A percentile compares a stretch with the other conserved stretches of the same genome.
Evolutionary conservation across 2,797 vertebrate species (phyloP).

Genomic region (Anguilla marmorata): DNA sequence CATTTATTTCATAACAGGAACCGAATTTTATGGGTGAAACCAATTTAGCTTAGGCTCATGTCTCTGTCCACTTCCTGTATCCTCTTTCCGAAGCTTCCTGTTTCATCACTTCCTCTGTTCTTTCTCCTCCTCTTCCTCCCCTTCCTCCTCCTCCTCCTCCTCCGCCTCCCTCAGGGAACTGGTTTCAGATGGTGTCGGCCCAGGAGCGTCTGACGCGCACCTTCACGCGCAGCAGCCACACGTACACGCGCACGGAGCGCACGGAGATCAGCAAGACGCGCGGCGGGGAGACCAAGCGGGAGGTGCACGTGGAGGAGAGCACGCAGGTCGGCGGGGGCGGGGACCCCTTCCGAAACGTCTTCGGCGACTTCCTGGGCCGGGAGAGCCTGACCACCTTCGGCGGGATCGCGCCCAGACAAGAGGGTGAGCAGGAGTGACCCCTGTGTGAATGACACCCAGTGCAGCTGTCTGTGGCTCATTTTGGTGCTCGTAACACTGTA

Average conservation of each 20-base stretch:
- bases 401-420: conserved; percentile 78
- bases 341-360: conserved; percentile 78
- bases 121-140: background rate
- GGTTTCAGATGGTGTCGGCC: conserved; percentile 97
- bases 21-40: too few species aligned
- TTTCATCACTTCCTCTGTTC: accelerated
- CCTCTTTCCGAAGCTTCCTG: background rate
- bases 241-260: conserved; percentile 91
- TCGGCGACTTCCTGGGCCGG: conserved; percentile 79
- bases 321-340: conserved; percentile 75
- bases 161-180: conserved; percentile 78
- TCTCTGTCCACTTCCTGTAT: background rate
- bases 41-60: too few species aligned
- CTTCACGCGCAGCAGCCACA: conserved; percentile 94
- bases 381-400: conserved; percentile 87
- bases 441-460: background rate
- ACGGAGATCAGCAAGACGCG: conserved; percentile 93
- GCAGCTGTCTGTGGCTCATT: background rate
- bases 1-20: background rate
- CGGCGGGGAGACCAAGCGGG: conserved; percentile 85
- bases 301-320: conserved; percentile 82
- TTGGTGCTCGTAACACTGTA: background rate
- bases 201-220: conserved; percentile 90
- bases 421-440: conserved; percentile 72
- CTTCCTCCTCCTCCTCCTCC: background rate